A percentile compares a stretch with the other conserved stretches of the same genome.
Conservation (phyloP, 2,113 vertebrate genomes). For the Apodemus speciosus region DNA sequence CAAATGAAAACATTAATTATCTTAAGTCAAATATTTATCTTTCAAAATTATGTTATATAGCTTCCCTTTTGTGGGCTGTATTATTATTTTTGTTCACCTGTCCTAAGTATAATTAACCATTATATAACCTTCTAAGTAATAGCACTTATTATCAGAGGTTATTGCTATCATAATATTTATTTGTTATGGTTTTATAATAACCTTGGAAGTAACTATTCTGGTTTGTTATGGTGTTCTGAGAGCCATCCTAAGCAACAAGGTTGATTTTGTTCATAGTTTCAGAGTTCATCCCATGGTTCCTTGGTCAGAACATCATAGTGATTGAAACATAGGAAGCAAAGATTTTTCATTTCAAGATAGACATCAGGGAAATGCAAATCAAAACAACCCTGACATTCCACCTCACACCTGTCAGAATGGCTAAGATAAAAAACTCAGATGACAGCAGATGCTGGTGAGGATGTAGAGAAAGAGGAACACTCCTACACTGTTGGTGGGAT, state of each 20-base stretch:
- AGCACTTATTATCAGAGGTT: background rate
- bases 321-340: background rate
- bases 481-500: no score
- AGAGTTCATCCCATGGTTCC: background rate
- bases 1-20: conserved; percentile 36
- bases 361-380: no score
- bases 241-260: background rate
- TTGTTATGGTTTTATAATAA: conserved; percentile 25
- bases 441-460: no score
- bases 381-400: no score
- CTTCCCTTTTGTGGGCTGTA: background rate
- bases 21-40: background rate
- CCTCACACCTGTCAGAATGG: no score
- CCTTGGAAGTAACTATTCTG: background rate
- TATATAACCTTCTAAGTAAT: conserved; percentile 4
- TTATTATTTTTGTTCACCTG: background rate
- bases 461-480: no score
- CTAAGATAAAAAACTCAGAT: no score
- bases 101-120: background rate
- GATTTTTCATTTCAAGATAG: background rate
- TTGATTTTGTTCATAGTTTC: background rate
- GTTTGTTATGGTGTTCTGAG: background rate
- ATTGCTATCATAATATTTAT: background rate
- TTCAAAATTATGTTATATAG: background rate
- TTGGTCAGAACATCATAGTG: background rate